phyloP scores from a whole-genome alignment of 2,113 vertebrate species.

The Dasyurus viverrinus region DNA sequence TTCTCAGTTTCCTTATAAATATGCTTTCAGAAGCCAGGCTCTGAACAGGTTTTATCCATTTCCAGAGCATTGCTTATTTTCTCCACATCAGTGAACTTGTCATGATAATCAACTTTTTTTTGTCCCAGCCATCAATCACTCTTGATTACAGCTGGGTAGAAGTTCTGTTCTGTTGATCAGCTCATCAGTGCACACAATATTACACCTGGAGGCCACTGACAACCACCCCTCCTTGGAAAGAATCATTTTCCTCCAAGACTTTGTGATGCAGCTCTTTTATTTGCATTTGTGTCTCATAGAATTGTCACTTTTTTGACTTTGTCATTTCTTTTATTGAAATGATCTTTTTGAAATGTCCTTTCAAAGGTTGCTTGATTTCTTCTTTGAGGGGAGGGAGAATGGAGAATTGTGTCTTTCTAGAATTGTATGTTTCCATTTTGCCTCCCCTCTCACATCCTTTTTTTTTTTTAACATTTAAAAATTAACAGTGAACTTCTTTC shows the following conservation, averaged over 20 bases:
- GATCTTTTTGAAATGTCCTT: slow-evolving; percentile 59
- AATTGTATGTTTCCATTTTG: neutral
- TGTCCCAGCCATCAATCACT: slow-evolving; percentile 88
- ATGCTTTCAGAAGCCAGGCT: slow-evolving; percentile 75
- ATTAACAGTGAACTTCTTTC: slow-evolving; percentile 53
- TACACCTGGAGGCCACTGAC: slow-evolving; percentile 85
- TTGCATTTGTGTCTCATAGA: slow-evolving; percentile 75
- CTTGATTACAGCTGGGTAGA: slow-evolving; percentile 84
- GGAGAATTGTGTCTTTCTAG: neutral
- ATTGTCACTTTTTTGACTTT: slow-evolving; percentile 71
- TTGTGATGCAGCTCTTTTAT: slow-evolving; percentile 78
- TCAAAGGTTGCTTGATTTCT: slow-evolving; percentile 57
- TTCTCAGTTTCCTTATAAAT: slow-evolving; percentile 70
- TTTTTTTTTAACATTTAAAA: slow-evolving; percentile 36
- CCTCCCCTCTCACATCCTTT: neutral
- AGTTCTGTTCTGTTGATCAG: slow-evolving; percentile 86
- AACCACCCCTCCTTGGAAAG: slow-evolving; percentile 78
- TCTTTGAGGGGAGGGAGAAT: neutral
- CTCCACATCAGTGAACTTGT: slow-evolving; percentile 85
- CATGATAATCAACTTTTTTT: slow-evolving; percentile 88
- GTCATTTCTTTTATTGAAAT: slow-evolving; percentile 70
- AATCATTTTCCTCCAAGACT: slow-evolving; percentile 78
- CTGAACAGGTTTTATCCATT: slow-evolving; percentile 82
- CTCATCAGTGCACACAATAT: slow-evolving; percentile 86
- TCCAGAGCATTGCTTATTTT: slow-evolving; percentile 85